Evolutionary conservation across 2,113 vertebrate species (phyloP), one percentile per base, ranked within the genome.

Genomic region (Pipa parva): DNA sequence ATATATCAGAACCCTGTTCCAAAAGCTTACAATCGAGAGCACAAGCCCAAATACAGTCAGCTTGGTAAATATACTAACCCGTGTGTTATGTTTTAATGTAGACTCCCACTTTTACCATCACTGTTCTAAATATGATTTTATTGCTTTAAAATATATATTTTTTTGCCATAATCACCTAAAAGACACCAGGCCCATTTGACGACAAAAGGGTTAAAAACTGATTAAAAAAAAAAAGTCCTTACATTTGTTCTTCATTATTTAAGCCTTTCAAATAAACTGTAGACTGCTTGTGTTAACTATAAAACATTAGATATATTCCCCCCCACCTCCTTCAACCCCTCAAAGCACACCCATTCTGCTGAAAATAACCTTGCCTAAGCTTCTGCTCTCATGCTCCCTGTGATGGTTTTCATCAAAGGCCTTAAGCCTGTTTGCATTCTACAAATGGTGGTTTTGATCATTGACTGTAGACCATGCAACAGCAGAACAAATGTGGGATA

Each of bases 171-270:
- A n/a, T n/a, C n/a, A n/a, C n/a, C n/a, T n/a, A n/a, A n/a, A n/a
- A n/a, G n/a, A n/a, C n/a, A n/a, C n/a, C n/a, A n/a, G n/a, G n/a
- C n/a, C n/a, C n/a, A n/a, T n/a, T n/a, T 17, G 42, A 11, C 52
- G 42, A 13, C 25, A 25, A 59, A 51, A 39, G 56, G 46, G 65
- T 68, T 70, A 70, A 59, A 20, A n/a, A n/a, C n/a, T n/a, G n/a
- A n/a, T n/a, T n/a, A n/a, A n/a, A n/a, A n/a, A n/a, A n/a, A n/a
- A 42, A 28, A 50, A 57, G 52, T 24, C 49, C 17, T 70, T 71
- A 80, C 81, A 80, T 80, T 85, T 84, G 80, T 77, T 77, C 73
- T 71, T 75, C 74, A 81, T 84, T 85, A 77, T 42, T n/a, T 10
- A 50, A 39, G 55, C 0, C 2, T 71, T 77, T 29, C 64, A 52